phyloP scores from a whole-genome alignment of 2,888 invertebrate genomes.

The Orthosia incerta region DNA sequence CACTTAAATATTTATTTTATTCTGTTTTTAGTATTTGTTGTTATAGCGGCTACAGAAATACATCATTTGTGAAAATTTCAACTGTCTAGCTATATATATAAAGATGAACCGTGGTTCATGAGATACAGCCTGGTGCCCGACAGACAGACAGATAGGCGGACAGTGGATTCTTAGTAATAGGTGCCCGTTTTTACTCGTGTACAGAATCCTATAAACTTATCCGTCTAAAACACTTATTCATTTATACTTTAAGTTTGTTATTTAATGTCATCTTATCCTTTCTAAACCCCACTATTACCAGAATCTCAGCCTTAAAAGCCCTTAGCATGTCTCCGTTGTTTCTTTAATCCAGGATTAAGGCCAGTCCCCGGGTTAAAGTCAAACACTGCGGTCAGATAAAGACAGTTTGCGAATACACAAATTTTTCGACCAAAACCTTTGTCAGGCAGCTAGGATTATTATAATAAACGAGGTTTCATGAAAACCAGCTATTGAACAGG shows the following conservation, averaged over 20 bases:
- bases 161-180: no score
- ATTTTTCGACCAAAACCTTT: slow-evolving; percentile 40
- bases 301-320: neutral
- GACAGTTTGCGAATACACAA: slow-evolving; percentile 51
- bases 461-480: slow-evolving; percentile 38
- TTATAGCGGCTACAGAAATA: no score
- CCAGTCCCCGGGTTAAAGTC: slow-evolving; percentile 49
- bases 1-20: no score
- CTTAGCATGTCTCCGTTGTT: slow-evolving; percentile 24
- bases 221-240: no score
- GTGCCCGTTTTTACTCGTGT: no score
- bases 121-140: no score
- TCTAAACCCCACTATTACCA: neutral
- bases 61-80: no score
- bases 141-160: no score
- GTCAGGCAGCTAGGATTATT: slow-evolving; percentile 44
- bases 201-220: no score
- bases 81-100: no score
- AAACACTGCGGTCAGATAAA: slow-evolving; percentile 54
- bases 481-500: slow-evolving; percentile 14
- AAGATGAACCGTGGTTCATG: no score
- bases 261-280: neutral
- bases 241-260: neutral
- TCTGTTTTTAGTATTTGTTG: no score
- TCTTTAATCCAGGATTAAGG: slow-evolving; percentile 35